Percentiles rank a stretch among this genome's conserved stretches.
Conservation (phyloP, 2,888 invertebrate species). For the Poecilobothrus nobilitatus region DNA sequence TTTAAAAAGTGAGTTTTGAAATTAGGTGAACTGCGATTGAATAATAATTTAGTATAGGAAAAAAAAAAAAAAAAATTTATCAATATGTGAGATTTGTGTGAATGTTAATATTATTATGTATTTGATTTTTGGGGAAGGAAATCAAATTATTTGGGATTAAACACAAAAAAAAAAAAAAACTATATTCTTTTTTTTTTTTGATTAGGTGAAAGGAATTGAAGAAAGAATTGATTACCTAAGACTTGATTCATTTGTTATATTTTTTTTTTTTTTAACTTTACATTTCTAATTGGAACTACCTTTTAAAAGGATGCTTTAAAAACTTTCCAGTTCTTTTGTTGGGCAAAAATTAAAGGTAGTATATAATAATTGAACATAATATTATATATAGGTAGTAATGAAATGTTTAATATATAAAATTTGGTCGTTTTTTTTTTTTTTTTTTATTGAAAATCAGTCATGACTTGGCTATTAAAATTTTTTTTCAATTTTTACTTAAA, state of each 20-base stretch:
- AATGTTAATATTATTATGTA: not conserved
- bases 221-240: not conserved
- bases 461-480: too few species aligned
- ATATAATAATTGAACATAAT: too few species aligned
- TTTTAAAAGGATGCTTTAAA: too few species aligned
- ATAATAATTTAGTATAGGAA: not conserved
- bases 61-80: not conserved
- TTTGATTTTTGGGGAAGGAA: not conserved
- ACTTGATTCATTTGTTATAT: not conserved
- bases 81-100: not conserved
- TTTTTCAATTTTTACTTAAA: too few species aligned
- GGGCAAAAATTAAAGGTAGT: too few species aligned
- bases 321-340: too few species aligned
- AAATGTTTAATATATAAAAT: too few species aligned
- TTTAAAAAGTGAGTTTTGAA: not conserved
- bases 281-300: too few species aligned
- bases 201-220: not conserved
- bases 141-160: constrained; percentile 1
- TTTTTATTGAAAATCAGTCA: too few species aligned
- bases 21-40: not conserved
- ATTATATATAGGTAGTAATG: too few species aligned
- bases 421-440: too few species aligned
- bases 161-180: not conserved
- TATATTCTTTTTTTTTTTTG: not conserved
- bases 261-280: too few species aligned